Conservation (phyloP, 2,888 invertebrate genomes). For the Drosophila flavopinicola region DNA sequence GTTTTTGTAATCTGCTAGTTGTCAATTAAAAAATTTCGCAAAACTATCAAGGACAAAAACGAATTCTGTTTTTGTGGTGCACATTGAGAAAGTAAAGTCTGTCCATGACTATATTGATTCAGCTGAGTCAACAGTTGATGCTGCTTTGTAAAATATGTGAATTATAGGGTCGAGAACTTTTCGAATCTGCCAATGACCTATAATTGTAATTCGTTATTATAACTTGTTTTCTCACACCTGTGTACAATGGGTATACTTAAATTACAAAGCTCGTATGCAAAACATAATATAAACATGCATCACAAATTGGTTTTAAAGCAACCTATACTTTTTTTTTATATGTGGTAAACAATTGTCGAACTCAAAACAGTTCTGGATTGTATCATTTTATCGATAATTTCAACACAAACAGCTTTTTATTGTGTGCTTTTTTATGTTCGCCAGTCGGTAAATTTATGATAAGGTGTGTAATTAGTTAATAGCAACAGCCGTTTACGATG, state of each 20-base stretch:
- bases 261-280: no score
- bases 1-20: neutral
- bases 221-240: no score
- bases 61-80: neutral
- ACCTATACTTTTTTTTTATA: neutral
- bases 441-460: constrained; percentile 20
- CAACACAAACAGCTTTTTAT: constrained; percentile 1
- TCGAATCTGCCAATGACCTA: no score
- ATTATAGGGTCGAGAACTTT: no score
- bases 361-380: neutral
- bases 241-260: no score
- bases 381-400: neutral
- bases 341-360: neutral
- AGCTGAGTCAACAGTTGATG: neutral
- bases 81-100: neutral
- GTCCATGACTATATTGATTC: neutral
- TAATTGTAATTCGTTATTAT: no score
- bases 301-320: no score
- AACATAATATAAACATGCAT: no score
- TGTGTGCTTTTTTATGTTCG: constrained; percentile 22
- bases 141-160: no score
- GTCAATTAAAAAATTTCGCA: neutral
- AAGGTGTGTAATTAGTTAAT: constrained; percentile 36
- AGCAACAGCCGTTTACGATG: constrained; percentile 39
- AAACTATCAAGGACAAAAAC: neutral